Percentiles rank a stretch among this genome's conserved stretches.
phyloP scores from a whole-genome alignment of 2,797 vertebrate species.

The Lithobates pipiens region DNA sequence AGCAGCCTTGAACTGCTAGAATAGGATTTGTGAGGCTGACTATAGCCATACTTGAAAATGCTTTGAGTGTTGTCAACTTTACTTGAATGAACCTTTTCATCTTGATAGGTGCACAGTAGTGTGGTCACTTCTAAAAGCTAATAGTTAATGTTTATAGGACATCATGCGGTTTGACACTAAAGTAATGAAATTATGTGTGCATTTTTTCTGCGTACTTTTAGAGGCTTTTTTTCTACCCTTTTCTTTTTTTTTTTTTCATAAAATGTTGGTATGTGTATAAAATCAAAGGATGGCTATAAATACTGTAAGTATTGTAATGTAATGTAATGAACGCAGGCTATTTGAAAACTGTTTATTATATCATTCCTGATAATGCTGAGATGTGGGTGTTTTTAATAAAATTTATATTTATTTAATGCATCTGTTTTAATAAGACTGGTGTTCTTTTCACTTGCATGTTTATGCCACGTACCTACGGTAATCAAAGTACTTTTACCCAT shows the following conservation, averaged over 20 bases:
- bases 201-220: slow-evolving; percentile 83
- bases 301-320: slow-evolving; percentile 99
- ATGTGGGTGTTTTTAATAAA: slow-evolving; percentile 99
- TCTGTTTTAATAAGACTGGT: slow-evolving; percentile 66
- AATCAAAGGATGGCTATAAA: slow-evolving; percentile 90
- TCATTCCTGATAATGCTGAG: slow-evolving; percentile 99
- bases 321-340: slow-evolving; percentile 99
- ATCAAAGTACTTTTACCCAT: too few species aligned
- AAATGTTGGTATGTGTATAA: slow-evolving; percentile 87
- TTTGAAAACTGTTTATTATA: slow-evolving; percentile 99
- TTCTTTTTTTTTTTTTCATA: slow-evolving; percentile 81
- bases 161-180: slow-evolving; percentile 96
- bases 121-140: slow-evolving; percentile 87
- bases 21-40: slow-evolving; percentile 87
- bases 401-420: slow-evolving; percentile 99
- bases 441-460: slow-evolving; percentile 47
- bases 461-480: too few species aligned
- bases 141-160: slow-evolving; percentile 85
- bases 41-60: slow-evolving; percentile 98
- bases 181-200: slow-evolving; percentile 80
- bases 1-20: slow-evolving; percentile 74
- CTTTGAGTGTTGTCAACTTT: slow-evolving; percentile 91
- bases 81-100: slow-evolving; percentile 96
- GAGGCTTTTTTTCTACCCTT: slow-evolving; percentile 62
- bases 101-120: slow-evolving; percentile 83